Evolutionary conservation across 2,888 invertebrate species (phyloP), one percentile per base, ranked within the genome.

Genomic region (Selenia dentaria): DNA sequence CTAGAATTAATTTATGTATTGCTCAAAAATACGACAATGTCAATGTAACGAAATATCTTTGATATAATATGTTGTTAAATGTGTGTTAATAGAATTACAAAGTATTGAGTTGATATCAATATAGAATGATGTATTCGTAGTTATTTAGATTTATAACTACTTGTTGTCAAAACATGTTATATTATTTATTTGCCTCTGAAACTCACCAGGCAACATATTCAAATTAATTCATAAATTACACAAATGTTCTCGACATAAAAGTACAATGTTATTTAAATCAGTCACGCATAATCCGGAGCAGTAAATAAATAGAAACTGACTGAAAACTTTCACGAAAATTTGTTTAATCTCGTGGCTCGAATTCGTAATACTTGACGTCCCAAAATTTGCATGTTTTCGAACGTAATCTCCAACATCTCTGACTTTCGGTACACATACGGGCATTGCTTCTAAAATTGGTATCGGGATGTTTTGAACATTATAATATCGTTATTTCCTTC

Each of bases 251-350:
- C n/a, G 28, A 20, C 29, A 38, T 29, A 35, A 43, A 37, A 48
- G 34, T 32, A 46, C 10, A 8, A 46, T 37, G 36, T 31, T 40
- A 50, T 50, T 48, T 51, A 53, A 51, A 43, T 48, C 35, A 52
- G 47, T 34, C 43, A 50, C 49, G 49, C 47, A 40, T 39, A 31
- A n/a, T 26, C 13, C 6, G n/a, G 20, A 41, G 32, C 33, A 31
- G 51, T 50, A 47, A 55, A 53, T 50, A 47, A 55, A 53, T 47
- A 51, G 47, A 51, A 51, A 51, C 53, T 51, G 51, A 44, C 6
- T 32, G 50, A 20, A 53, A 58, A 55, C 44, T 58, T 55, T 43
- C 28, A 46, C 46, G 49, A 49, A 35, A 55, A 58, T 55, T 53
- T 51, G 54, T 46, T 53, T 51, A 53, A 24, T 41, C 12, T 13